Base-by-base conservation (phyloP, 2,797 vertebrate genomes). In the Catostomus latipinnis region DNA sequence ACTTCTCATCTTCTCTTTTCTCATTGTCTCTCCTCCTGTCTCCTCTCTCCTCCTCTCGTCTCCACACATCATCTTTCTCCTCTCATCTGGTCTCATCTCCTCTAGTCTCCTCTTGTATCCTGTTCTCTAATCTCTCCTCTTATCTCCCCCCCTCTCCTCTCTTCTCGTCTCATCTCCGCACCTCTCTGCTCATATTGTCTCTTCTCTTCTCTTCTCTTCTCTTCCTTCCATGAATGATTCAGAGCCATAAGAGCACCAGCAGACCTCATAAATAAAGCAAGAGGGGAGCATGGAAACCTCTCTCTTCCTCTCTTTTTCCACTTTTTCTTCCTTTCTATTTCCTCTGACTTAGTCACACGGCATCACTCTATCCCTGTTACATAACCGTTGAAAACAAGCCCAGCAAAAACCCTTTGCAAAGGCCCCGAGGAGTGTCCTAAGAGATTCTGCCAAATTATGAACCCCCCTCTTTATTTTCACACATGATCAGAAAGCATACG, bases 201-300 rank as follows among this genome's bases (percentile, higher is more conserved):
- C 74, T 88, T 92, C 89, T 18, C 56, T 58, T 22, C 13, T 70
- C 46, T 14, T 16, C 43, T 60, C 76, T 45, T 12, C 50, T 48
- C 66, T 14, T 92, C 88, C 74, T 88, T 92, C 90, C 92, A 93
- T 94, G 93, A 91, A 94, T 93, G 93, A 93, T 93, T 93, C 91
- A 92, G 90, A 87, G 89, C 90, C 87, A 81, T 87, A 86, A 92
- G 88, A 90, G 90, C 90, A 90, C 88, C 91, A 89, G 84, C 88
- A 87, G 88, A 88, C 85, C 88, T 93, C 89, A 92, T 94, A 92
- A 93, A 94, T 94, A 93, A 94, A 85, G 88, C 90, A 94, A 84
- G 86, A 90, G 85, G 85, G 88, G 78, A 78, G 58, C 71, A 54
- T 73, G 70, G 61, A 73, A 80, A 45, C 78, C 62, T 78, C 70